Percentiles rank a stretch among this genome's conserved stretches.
phyloP scores from a whole-genome alignment of 2,797 vertebrate genomes.

The Clarias platycephalus region DNA sequence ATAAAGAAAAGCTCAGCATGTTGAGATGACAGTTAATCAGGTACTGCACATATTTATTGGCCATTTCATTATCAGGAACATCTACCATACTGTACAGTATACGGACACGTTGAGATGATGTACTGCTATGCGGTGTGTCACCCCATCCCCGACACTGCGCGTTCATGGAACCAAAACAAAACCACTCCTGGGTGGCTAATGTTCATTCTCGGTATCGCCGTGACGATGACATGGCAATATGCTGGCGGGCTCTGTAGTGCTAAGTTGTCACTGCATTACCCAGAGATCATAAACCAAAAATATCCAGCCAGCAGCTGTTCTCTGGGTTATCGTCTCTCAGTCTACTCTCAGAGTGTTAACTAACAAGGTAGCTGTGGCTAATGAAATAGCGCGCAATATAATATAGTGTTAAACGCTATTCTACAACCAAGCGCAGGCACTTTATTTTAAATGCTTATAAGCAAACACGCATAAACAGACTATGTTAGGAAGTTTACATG shows the following conservation, averaged over 20 bases:
- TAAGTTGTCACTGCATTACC: neutral
- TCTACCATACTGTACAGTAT: neutral
- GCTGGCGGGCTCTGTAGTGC: neutral
- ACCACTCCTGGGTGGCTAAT: neutral
- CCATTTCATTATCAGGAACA: neutral
- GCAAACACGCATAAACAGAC: neutral
- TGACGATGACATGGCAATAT: neutral
- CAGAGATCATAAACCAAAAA: neutral
- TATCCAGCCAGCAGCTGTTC: conserved; percentile 5
- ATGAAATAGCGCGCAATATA: neutral
- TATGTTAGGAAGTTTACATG: neutral
- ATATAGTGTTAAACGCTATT: neutral
- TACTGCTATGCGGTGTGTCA: neutral
- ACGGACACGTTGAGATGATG: neutral
- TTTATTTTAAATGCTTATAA: neutral
- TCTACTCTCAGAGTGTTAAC: neutral
- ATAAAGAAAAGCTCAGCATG: neutral
- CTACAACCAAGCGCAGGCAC: neutral
- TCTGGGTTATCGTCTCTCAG: neutral
- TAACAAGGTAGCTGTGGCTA: neutral
- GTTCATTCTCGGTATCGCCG: neutral
- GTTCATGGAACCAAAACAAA: neutral
- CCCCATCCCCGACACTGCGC: neutral
- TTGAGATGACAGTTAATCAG: neutral
- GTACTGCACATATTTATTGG: neutral